Conservation (phyloP, 2,113 vertebrate species). For the Phrynosoma platyrhinos region DNA sequence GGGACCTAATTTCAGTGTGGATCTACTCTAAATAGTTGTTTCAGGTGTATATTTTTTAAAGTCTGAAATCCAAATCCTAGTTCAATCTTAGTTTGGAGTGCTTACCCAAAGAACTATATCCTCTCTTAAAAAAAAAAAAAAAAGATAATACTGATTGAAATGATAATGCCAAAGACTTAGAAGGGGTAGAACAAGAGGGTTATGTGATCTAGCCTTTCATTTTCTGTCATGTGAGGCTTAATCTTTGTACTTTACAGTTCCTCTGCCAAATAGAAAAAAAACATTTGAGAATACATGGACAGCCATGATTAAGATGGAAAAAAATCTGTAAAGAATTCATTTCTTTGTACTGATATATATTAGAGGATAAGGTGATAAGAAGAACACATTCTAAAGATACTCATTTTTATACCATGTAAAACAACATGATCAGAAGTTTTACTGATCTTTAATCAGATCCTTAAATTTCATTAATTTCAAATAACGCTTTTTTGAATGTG, state of each 20-base stretch:
- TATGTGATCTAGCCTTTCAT: no score
- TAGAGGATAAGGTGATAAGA: background rate
- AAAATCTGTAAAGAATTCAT: background rate
- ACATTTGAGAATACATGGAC: background rate
- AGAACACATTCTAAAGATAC: background rate
- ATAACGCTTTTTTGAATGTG: background rate
- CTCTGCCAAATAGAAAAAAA: no score
- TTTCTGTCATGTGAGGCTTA: no score
- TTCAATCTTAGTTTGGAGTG: background rate
- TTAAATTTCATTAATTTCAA: conserved; percentile 22
- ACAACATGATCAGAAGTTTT: background rate
- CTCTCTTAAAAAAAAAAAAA: background rate
- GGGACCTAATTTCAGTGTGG: background rate
- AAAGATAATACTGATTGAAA: background rate
- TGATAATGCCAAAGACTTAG: background rate
- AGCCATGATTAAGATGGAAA: background rate
- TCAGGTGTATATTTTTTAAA: background rate
- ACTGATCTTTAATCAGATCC: conserved; percentile 1
- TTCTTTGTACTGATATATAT: background rate
- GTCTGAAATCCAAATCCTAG: background rate
- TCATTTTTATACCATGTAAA: background rate
- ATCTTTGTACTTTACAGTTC: background rate
- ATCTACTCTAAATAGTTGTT: background rate
- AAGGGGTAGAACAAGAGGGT: background rate
- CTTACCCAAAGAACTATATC: background rate